Conservation (phyloP, 1,140 invertebrate genomes). For the Drosophila oshimai region DNA sequence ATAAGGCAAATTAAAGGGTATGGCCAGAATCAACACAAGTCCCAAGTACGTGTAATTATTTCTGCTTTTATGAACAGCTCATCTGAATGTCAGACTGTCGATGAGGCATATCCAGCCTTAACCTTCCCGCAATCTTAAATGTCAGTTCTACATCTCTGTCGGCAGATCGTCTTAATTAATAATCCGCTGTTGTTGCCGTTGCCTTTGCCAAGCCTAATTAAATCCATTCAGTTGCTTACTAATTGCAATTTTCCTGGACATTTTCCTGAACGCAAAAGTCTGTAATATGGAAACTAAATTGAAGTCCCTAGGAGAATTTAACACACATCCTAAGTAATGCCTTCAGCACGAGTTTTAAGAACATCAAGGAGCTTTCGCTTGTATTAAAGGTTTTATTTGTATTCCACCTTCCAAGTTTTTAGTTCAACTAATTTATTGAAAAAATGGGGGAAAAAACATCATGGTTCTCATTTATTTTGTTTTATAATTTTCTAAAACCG, state of each 20-base stretch:
- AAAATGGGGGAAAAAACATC: too few species aligned
- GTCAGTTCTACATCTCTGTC: not conserved
- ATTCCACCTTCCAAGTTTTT: too few species aligned
- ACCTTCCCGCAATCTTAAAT: constrained; percentile 26
- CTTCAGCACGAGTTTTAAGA: not conserved
- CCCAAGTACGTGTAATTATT: not conserved
- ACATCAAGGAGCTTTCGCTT: too few species aligned
- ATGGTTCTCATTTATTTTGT: too few species aligned
- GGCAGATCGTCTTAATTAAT: constrained; percentile 41
- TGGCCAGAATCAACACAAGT: not conserved
- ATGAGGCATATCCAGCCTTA: constrained; percentile 17
- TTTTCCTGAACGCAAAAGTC: constrained; percentile 24
- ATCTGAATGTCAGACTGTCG: constrained; percentile 1
- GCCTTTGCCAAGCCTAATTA: constrained; percentile 22
- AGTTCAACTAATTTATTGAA: too few species aligned
- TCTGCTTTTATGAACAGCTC: not conserved
- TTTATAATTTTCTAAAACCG: too few species aligned
- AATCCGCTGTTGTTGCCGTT: not conserved
- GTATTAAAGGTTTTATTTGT: too few species aligned
- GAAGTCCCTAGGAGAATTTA: not conserved
- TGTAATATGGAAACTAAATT: constrained; percentile 32
- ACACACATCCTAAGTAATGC: not conserved
- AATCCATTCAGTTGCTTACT: constrained; percentile 35
- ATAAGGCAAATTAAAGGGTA: not conserved
- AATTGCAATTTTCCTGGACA: constrained; percentile 37